phyloP scores from a whole-genome alignment of 2,888 invertebrate species.

The Oscheius sp. region DNA sequence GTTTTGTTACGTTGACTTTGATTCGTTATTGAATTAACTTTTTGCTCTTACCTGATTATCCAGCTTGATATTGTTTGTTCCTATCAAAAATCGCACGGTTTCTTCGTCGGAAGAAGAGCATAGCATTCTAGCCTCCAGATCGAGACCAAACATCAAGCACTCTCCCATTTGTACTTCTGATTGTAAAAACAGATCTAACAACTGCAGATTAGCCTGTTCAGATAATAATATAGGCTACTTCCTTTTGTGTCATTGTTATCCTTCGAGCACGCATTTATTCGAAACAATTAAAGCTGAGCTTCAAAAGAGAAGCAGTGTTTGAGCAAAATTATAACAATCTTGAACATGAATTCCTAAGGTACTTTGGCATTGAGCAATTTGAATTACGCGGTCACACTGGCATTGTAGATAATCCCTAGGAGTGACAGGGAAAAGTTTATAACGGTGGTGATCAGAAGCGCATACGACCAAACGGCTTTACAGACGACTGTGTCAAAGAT shows the following conservation, averaged over 20 bases:
- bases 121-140: constrained; percentile 59
- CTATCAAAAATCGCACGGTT: constrained; percentile 89
- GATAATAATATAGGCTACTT: too few relatives aligned
- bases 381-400: constrained; percentile 42
- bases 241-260: neutral
- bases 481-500: constrained; percentile 52
- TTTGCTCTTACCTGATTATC: constrained; percentile 82
- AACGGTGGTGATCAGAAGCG: constrained; percentile 50
- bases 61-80: constrained; percentile 91
- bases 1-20: neutral
- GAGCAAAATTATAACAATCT: neutral
- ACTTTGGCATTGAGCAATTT: neutral
- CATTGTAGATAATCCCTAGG: constrained; percentile 59
- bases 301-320: neutral
- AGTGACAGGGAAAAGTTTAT: constrained; percentile 58
- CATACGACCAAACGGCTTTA: constrained; percentile 57
- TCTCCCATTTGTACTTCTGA: constrained; percentile 42
- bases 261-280: neutral
- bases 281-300: neutral
- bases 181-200: too few relatives aligned
- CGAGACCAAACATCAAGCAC: constrained; percentile 63
- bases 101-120: constrained; percentile 77
- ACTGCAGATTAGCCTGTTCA: neutral
- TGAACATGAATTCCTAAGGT: neutral
- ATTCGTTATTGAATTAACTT: neutral